A percentile compares a stretch with the other conserved stretches of the same genome.
phyloP scores from a whole-genome alignment of 2,113 vertebrate species.

The Arenaria interpres region DNA sequence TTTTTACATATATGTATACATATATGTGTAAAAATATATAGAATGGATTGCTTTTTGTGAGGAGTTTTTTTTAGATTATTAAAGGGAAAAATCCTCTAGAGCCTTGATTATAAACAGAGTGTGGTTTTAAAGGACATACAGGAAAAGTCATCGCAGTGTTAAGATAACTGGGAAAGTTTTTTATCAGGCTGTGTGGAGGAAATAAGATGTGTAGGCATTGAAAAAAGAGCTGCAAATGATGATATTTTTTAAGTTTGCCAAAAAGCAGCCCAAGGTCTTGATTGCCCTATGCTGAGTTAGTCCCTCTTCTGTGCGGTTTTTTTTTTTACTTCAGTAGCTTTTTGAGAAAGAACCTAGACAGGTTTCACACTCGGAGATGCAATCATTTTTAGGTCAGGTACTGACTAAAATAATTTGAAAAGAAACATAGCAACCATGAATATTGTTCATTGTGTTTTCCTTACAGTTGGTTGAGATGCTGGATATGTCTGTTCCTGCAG shows the following conservation, averaged over 20 bases:
- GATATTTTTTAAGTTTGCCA: neutral
- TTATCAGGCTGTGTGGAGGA: accelerated
- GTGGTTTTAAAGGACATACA: too few species aligned
- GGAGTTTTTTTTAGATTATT: neutral
- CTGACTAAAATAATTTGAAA: neutral
- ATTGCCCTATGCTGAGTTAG: neutral
- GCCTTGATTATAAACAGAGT: neutral
- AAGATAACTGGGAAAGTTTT: neutral
- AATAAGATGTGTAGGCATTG: neutral
- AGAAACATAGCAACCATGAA: neutral
- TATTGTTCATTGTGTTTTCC: neutral
- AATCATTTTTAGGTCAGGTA: neutral
- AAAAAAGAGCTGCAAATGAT: neutral
- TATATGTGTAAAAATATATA: neutral
- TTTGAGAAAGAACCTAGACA: neutral
- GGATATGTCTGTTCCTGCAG: constrained; percentile 94
- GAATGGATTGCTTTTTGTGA: neutral
- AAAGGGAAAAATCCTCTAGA: neutral
- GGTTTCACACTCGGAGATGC: neutral
- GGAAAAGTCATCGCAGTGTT: neutral
- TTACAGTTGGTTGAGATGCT: constrained; percentile 92
- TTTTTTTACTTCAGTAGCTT: neutral
- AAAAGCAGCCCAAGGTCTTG: neutral
- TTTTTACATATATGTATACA: neutral
- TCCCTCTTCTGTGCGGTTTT: neutral